Base-by-base conservation (phyloP, 2,113 vertebrate genomes). In the Myanophis thanlyinensis region DNA sequence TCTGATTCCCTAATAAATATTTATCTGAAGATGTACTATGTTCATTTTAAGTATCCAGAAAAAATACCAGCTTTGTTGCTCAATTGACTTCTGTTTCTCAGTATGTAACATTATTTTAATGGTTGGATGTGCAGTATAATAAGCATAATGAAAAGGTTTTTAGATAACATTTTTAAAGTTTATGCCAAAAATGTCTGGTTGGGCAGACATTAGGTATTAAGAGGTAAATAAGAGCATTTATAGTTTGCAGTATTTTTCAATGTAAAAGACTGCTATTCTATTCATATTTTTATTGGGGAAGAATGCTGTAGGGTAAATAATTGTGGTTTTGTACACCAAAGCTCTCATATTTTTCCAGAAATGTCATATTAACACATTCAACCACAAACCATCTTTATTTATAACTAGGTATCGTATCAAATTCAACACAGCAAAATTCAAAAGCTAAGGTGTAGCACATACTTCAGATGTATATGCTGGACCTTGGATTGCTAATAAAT, bases 41-140 rank as follows among this genome's bases (percentile, higher is more conserved):
- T 27, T 47, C 94, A 87, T 73, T 40, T 48, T 92, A 51, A 0
- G 0, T n/a, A 94, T 80, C 12, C 49, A 92, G 91, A 93, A 87
- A 86, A 89, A 40, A 4, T 86, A 91, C 95, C 94, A 51, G 15
- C 1, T 96, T 95, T 95, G 94, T 93, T 96, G 93, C 95, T 93
- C 89, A 89, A 95, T 11, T 90, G 59, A 15, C 59, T 88, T 84
- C 25, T 18, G 4, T 54, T 84, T 20, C 49, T 84, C 89, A 93
- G 48, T 90, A 91, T 89, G 92, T 89, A 95, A 46, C 89, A 23
- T 91, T 90, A 22, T 49, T 92, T 93, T 88, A 91, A 44, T 30
- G 35, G 3, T 73, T 47, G 47, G 62, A 18, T 89, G 13, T 89
- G 11, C 30, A 49, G 2, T 25, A 56, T 47, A 89, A 92, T 44